Base-by-base conservation (phyloP, 2,113 vertebrate species). In the Trogon surrucura region DNA sequence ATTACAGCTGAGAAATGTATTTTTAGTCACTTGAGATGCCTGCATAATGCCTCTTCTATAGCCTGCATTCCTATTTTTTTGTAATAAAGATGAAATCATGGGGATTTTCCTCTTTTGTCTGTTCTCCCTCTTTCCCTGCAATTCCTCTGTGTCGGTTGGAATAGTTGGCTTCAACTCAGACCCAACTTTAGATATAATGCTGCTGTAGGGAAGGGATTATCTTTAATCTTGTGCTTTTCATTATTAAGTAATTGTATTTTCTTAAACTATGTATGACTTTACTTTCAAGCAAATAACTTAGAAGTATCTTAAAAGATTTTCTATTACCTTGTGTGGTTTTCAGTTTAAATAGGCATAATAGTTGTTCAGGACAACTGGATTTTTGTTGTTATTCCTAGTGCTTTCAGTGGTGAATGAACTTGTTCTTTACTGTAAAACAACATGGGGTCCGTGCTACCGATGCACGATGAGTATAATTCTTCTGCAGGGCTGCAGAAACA, bases 161-260 rank as follows among this genome's bases (percentile, higher is more conserved):
- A 57, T 36, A 85, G 48, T 23, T 95, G 94, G 62, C 66, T 82
- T 85, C 47, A 77, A 16, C 47, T 30, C 64, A 91, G 70, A 81
- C 32, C 30, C n/a, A 62, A 0, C 36, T 13, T 79, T 58, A 57
- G 41, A 2, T 74, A 60, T 84, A 95, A 58, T 38, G 38, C 47
- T 54, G 47, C 73, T 92, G 22, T 73, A 74, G 77, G 83, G 60
- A 91, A 85, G 11, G 21, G 71, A 80, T 93, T 95, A 75, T 92
- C 65, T 92, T 92, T 91, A 69, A 92, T 91, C 65, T 93, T 92
- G 13, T 69, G 16, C 36, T 94, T 91, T 94, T 72, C 29, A 20
- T 91, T 85, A 80, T 79, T 80, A 94, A 65, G 44, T 89, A 80
- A 85, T 62, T 83, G 45, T 50, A 45, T 94, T 88, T 88, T 89